phyloP scores from a whole-genome alignment of 2,113 vertebrate species.

The Drymodes brunneopygia region DNA sequence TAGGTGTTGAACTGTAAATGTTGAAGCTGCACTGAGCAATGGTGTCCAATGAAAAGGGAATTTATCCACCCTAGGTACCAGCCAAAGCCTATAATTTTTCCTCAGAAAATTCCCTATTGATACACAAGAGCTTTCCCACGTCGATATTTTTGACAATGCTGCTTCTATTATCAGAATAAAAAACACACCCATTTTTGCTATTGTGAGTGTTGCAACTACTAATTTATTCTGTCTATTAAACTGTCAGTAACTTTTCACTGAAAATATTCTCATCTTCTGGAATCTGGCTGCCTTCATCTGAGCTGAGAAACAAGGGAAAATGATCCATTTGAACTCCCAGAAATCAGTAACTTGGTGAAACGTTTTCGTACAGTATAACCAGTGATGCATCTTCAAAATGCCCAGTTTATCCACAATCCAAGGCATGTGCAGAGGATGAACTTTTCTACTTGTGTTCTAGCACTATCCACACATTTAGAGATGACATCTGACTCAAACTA shows the following conservation, averaged over 20 bases:
- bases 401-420: neutral
- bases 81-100: neutral
- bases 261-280: neutral
- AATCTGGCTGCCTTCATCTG: neutral
- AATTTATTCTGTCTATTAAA: slow-evolving; percentile 1
- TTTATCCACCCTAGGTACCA: neutral
- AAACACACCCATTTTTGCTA: neutral
- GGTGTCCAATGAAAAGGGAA: neutral
- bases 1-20: neutral
- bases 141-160: neutral
- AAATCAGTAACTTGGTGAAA: neutral
- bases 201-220: neutral
- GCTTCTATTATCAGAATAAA: slow-evolving; percentile 1
- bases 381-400: neutral
- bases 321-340: neutral
- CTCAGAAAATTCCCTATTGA: neutral
- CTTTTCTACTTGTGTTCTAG: neutral
- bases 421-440: neutral
- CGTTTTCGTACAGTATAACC: neutral
- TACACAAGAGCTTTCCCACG: neutral
- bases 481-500: neutral
- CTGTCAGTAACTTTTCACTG: neutral
- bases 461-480: neutral
- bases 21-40: neutral
- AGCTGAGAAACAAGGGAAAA: neutral